Conservation (phyloP, 2,888 invertebrate species). For the Amblyjoppa proteus region DNA sequence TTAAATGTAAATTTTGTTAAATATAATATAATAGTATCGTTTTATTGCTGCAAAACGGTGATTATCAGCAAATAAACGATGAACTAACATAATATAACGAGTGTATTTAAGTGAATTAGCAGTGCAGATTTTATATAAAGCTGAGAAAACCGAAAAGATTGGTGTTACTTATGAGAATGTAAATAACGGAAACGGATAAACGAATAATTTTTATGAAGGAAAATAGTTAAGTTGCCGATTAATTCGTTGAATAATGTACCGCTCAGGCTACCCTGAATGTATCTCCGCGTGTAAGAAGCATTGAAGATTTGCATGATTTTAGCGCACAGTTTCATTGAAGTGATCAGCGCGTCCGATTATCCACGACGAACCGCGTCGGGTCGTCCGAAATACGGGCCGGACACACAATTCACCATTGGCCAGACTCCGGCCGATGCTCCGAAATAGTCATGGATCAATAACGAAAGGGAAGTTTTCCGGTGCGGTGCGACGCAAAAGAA, state of each 20-base stretch:
- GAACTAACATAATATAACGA: too few relatives aligned
- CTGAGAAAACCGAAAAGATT: too few relatives aligned
- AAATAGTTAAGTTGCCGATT: too few relatives aligned
- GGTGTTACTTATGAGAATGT: background rate
- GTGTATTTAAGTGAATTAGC: too few relatives aligned
- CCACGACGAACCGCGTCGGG: conserved; percentile 51
- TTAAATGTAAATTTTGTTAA: too few relatives aligned
- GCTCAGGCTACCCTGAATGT: too few relatives aligned
- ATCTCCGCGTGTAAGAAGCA: background rate
- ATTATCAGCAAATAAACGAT: too few relatives aligned
- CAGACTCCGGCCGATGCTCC: background rate
- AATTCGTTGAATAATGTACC: too few relatives aligned
- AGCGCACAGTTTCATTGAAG: conserved; percentile 18
- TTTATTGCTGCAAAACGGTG: too few relatives aligned
- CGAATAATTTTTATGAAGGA: too few relatives aligned
- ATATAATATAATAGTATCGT: too few relatives aligned
- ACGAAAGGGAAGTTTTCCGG: background rate
- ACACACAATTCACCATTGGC: conserved; percentile 19
- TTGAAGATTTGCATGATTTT: background rate
- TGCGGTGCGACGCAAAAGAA: background rate
- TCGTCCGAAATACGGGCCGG: conserved; percentile 41
- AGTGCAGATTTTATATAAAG: too few relatives aligned
- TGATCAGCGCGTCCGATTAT: conserved; percentile 68
- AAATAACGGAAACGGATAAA: background rate
- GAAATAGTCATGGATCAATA: background rate